phyloP scores from a whole-genome alignment of 2,888 invertebrate genomes.

The Thymelicus acteon region DNA sequence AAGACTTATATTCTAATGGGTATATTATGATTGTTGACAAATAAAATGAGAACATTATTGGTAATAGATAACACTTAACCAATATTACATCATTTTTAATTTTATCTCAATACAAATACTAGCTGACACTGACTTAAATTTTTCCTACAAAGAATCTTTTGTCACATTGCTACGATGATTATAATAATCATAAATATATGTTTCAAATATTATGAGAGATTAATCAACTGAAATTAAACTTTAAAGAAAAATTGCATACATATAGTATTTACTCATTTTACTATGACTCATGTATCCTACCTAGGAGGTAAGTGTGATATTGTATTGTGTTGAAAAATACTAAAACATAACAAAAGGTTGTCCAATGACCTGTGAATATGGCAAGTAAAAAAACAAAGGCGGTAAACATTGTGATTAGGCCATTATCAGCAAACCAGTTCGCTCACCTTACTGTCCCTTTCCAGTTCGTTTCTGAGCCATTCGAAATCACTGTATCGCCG shows the following conservation, averaged over 20 bases:
- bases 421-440: slow-evolving; percentile 38
- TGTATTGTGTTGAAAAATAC: slow-evolving; percentile 7
- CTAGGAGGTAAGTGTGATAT: slow-evolving; percentile 10
- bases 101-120: no score
- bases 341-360: slow-evolving; percentile 30
- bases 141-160: no score
- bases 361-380: slow-evolving; percentile 28
- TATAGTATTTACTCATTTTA: slow-evolving; percentile 1
- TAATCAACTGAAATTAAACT: not conserved
- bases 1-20: no score
- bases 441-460: slow-evolving; percentile 98
- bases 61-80: no score
- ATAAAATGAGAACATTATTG: no score
- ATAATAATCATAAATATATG: no score
- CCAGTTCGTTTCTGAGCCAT: slow-evolving; percentile 99
- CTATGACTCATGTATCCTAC: slow-evolving; percentile 21
- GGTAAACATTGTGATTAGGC: slow-evolving; percentile 9
- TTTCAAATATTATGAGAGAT: not conserved
- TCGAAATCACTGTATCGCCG: slow-evolving; percentile 99
- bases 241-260: not conserved
- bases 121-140: no score
- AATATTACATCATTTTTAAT: no score
- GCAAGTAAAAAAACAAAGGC: slow-evolving; percentile 25
- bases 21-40: no score
- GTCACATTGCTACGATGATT: no score